Evolutionary conservation across 1,140 invertebrate genomes (phyloP), one percentile per base, ranked within the genome.

Genomic region (Procambarus virginalis): DNA sequence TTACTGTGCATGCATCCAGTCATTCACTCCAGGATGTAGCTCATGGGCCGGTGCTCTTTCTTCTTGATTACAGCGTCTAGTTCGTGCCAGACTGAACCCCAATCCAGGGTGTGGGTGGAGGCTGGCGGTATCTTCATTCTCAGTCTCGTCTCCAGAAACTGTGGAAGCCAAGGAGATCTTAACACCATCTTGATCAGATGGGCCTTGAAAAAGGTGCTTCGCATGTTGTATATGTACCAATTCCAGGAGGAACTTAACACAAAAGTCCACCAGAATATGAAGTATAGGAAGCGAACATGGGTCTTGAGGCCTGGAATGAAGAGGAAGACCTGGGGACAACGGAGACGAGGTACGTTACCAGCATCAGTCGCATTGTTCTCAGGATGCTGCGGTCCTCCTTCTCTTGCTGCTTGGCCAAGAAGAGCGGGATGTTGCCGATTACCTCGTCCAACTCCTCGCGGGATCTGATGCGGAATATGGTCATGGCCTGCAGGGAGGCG

Each of bases 171-270:
- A 45, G 75, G 80, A 22, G 46, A 64, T 48, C 20, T n/a, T 5
- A 83, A 48, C 17, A 89, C 3, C 2, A 89, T 51, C 45, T 34
- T 82, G 12, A 68, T 58, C 8, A 89, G 17, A 45, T 64, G 22
- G 49, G 60, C 17, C 51, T 8, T 58, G 81, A 89, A 89, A 51
- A 83, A 75, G 45, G 73, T 49, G 34, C 87, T 78, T 1, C 87
- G 80, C 3, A 89, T 70, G 68, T 89, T 89, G 70, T 82, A 83
- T 8, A 89, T 22, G 51, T 89, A 89, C 87, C 87, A 89, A 34
- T 89, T 73, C 87, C 87, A 89, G 51, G 87, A 89, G 55, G 87
- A 75, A 55, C 70, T 76, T 2, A 76, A 14, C 0, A 89, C 73
- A 51, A 84, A 83, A 22, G 46, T 45, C 87, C 87, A 89, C 2